Evolutionary conservation across 2,113 vertebrate genomes (phyloP).

Genomic region (Garra rufa): DNA sequence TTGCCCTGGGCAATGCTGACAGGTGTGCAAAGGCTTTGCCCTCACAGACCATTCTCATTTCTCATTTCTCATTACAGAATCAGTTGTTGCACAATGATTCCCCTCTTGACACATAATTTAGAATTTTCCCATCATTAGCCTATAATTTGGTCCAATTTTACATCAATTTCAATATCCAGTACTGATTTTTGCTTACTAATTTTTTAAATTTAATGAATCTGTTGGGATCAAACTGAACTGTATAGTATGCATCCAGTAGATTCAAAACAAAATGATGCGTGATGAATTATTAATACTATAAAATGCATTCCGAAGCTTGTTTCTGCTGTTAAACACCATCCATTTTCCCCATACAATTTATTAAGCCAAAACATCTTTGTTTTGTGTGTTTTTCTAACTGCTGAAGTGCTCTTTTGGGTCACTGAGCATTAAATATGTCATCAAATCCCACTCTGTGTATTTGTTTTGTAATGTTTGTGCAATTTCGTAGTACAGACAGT

Average conservation of each 20-base stretch:
- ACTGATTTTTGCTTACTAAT: not conserved
- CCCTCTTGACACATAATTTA: not conserved
- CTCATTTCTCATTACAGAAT: not conserved
- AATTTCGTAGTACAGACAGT: not conserved
- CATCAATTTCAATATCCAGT: not conserved
- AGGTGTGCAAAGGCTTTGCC: not conserved
- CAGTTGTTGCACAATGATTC: not conserved
- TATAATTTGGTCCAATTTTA: not conserved
- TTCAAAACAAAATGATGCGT: not conserved
- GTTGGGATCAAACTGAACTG: not conserved
- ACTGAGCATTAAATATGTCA: not conserved
- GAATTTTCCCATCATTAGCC: not conserved
- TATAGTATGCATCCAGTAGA: not conserved
- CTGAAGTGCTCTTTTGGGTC: not conserved
- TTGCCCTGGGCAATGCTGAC: not conserved
- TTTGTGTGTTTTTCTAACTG: not conserved
- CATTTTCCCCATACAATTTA: not conserved
- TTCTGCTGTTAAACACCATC: constrained; percentile 7
- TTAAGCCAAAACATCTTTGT: not conserved
- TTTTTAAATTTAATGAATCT: not conserved
- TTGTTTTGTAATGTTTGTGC: constrained; percentile 11
- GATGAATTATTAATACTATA: constrained; percentile 1
- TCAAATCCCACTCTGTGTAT: not conserved
- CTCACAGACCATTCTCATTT: not conserved
- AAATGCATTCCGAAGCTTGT: constrained; percentile 11